Evolutionary conservation across 2,888 invertebrate genomes (phyloP), one percentile per base, ranked within the genome.

Genomic region (Nineta flava): DNA sequence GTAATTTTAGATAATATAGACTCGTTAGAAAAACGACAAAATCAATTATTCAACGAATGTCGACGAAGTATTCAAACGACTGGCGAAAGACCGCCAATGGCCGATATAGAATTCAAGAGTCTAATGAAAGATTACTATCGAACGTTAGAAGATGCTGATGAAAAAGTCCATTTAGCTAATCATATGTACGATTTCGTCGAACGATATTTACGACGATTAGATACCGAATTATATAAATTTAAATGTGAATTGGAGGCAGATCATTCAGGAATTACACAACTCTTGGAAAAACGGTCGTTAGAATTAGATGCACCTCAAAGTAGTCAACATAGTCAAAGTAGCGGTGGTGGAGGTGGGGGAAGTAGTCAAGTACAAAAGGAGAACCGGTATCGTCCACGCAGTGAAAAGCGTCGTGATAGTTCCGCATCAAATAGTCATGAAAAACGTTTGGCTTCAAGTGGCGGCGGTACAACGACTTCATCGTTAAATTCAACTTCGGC

Each of bases 241-340:
- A 97, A 97, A 70, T 91, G 95, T 77, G 99, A 99, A 69, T 68
- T 99, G 52, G 99, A 99, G 69, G 97, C 97, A 1, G 99, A 99
- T 67, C 93, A 96, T 72, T 91, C 95, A 59, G 97, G 97, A 3
- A 94, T 96, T 49, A 97, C 97, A 1, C 96, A 96, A 69, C 74
- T 91, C 46, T 67, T 97, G 55, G 96, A 97, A 69, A 92, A 93
- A 67, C 74, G 94, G 42, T 94, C 94, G 0, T 69, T 94, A 48
- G 95, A 95, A 61, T 71, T 94, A 51, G 95, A 95, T 67, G 79
- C 74, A 50, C 77, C 79, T 16, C 69, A 74, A 6, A 72, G 69
- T 2, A 69, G 70, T 56, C 56, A 62, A 10, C 60, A 49, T 55
- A 58, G 41, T 50, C 45, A 40, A 51, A 53, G 35, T 54, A 55